A percentile compares a stretch with the other conserved stretches of the same genome.
phyloP scores from a whole-genome alignment of 2,113 vertebrate species.

The Acanthisitta chloris region DNA sequence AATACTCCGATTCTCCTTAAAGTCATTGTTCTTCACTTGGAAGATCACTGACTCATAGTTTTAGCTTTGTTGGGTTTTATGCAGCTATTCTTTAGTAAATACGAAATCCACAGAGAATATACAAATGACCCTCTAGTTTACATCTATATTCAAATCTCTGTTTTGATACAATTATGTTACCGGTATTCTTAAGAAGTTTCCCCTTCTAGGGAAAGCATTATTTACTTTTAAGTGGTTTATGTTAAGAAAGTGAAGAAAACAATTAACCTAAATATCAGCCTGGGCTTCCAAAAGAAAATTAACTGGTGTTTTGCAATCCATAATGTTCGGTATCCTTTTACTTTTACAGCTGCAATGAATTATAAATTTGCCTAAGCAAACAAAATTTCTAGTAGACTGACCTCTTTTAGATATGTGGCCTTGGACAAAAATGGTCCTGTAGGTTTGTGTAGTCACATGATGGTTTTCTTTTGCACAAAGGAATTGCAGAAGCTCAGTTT shows the following conservation, averaged over 20 bases:
- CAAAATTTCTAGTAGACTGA: not conserved
- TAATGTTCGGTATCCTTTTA: not conserved
- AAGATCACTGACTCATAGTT: not conserved
- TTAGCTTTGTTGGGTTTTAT: not conserved
- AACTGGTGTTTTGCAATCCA: not conserved
- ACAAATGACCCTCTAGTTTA: not conserved
- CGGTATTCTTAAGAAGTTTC: not conserved
- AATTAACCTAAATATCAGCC: not conserved
- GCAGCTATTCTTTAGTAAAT: not conserved
- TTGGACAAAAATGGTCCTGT: not conserved
- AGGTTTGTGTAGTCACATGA: not conserved
- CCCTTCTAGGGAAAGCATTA: not conserved
- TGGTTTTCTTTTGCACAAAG: slow-evolving; percentile 37
- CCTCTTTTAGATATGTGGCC: not conserved
- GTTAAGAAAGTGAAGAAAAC: not conserved
- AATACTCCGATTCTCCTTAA: not conserved
- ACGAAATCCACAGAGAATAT: not conserved
- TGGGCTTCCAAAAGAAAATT: not conserved
- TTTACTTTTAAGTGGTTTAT: not conserved
- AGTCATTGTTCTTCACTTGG: not conserved
- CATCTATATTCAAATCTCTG: not conserved
- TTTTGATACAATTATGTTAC: not conserved
- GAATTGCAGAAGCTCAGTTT: slow-evolving; percentile 46
- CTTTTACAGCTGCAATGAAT: not conserved
- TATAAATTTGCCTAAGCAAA: not conserved